A percentile compares a stretch with the other conserved stretches of the same genome.
Conservation (phyloP, 2,888 invertebrate genomes). For the Drosophila mulleri region DNA sequence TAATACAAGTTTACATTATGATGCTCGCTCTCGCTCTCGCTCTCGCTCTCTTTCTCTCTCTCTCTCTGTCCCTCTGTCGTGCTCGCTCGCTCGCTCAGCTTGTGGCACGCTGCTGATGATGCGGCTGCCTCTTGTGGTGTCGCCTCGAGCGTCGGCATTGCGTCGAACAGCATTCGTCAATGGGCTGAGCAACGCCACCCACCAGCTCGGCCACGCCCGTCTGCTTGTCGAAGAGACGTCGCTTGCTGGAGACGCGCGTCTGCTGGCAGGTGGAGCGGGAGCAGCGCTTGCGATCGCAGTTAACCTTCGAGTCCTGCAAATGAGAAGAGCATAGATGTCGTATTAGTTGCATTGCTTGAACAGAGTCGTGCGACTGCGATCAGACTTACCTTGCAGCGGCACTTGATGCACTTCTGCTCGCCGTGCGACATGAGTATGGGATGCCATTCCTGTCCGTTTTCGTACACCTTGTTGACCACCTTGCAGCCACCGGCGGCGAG, state of each 20-base stretch:
- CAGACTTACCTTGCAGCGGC: slow-evolving; percentile 93
- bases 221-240: slow-evolving; percentile 87
- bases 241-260: slow-evolving; percentile 76
- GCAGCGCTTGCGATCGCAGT: slow-evolving; percentile 91
- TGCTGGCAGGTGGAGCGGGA: slow-evolving; percentile 83
- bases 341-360: background rate
- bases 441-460: slow-evolving; percentile 93
- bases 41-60: background rate
- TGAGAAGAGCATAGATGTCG: slow-evolving; percentile 2
- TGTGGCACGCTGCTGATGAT: slow-evolving; percentile 67
- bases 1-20: slow-evolving; percentile 11
- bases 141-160: slow-evolving; percentile 84
- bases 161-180: slow-evolving; percentile 84
- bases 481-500: slow-evolving; percentile 93
- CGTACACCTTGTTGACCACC: slow-evolving; percentile 87
- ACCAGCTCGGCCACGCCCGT: slow-evolving; percentile 86
- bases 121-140: slow-evolving; percentile 83
- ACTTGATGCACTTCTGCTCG: slow-evolving; percentile 94
- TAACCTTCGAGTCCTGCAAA: slow-evolving; percentile 91
- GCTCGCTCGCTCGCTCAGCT: slow-evolving; percentile 52
- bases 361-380: background rate
- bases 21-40: background rate
- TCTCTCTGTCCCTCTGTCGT: background rate
- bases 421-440: slow-evolving; percentile 95
- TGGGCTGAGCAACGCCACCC: slow-evolving; percentile 84